phyloP scores from a whole-genome alignment of 2,113 vertebrate species.

The Gymnobelideus leadbeateri region DNA sequence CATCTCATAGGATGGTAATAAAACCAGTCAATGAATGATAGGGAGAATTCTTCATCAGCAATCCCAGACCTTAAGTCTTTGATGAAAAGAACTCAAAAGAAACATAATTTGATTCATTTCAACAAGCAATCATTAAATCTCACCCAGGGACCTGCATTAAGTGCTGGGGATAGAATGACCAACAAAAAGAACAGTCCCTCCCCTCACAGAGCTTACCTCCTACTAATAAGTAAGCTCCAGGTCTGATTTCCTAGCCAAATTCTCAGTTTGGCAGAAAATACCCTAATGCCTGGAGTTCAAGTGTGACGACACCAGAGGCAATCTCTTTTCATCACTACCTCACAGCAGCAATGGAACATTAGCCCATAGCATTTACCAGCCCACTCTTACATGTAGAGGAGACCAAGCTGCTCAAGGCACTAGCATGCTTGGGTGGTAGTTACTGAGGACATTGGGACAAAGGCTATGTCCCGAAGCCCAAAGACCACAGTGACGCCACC shows the following conservation, averaged over 20 bases:
- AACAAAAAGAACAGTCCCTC: background rate
- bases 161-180: background rate
- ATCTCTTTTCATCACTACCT: background rate
- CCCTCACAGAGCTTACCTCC: background rate
- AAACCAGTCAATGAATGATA: constrained; percentile 39
- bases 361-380: constrained; percentile 13
- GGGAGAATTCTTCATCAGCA: constrained; percentile 37
- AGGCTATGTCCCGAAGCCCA: background rate
- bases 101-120: background rate
- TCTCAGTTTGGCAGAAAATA: constrained; percentile 45
- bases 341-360: constrained; percentile 54
- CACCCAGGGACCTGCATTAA: background rate
- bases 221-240: background rate
- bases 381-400: constrained; percentile 17
- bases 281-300: constrained; percentile 17
- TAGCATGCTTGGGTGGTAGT: background rate
- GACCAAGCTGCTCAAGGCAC: background rate
- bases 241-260: constrained; percentile 46
- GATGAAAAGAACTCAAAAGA: constrained; percentile 64
- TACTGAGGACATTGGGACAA: background rate
- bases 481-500: constrained; percentile 33
- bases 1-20: constrained; percentile 56
- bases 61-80: constrained; percentile 39
- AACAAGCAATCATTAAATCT: background rate
- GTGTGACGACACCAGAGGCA: background rate